Conservation (phyloP, 2,113 vertebrate genomes). For the Atractosteus spatula region DNA sequence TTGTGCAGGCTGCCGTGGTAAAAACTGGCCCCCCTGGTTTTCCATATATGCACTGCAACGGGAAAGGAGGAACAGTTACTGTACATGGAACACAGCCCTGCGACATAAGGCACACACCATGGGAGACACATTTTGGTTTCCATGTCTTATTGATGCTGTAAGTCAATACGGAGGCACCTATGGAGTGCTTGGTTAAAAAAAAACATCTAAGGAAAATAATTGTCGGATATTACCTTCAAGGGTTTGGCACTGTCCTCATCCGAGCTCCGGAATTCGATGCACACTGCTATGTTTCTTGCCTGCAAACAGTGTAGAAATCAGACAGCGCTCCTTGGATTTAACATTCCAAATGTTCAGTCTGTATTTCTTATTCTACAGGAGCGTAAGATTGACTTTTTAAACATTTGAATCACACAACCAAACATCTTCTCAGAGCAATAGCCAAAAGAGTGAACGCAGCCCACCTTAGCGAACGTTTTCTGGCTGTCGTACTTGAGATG, state of each 20-base stretch:
- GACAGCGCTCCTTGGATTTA: background rate
- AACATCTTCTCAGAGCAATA: conserved; percentile 16
- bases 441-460: background rate
- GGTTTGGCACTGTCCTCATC: conserved; percentile 87
- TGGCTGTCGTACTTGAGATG: conserved; percentile 97
- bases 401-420: too few species aligned
- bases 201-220: background rate
- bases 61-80: conserved; percentile 14
- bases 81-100: background rate
- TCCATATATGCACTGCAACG: conserved; percentile 86
- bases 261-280: conserved; percentile 88
- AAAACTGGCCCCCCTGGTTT: conserved; percentile 89
- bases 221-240: conserved; percentile 73
- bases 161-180: too few species aligned
- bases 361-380: too few species aligned
- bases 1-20: conserved; percentile 78
- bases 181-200: too few species aligned
- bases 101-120: background rate
- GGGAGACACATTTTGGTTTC: too few species aligned
- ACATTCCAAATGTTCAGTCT: background rate
- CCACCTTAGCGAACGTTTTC: conserved; percentile 95
- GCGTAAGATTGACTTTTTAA: too few species aligned
- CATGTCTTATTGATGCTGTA: too few species aligned
- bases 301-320: conserved; percentile 41
- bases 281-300: conserved; percentile 93